phyloP scores from a whole-genome alignment of 2,888 invertebrate genomes.

The Cabera pusaria region DNA sequence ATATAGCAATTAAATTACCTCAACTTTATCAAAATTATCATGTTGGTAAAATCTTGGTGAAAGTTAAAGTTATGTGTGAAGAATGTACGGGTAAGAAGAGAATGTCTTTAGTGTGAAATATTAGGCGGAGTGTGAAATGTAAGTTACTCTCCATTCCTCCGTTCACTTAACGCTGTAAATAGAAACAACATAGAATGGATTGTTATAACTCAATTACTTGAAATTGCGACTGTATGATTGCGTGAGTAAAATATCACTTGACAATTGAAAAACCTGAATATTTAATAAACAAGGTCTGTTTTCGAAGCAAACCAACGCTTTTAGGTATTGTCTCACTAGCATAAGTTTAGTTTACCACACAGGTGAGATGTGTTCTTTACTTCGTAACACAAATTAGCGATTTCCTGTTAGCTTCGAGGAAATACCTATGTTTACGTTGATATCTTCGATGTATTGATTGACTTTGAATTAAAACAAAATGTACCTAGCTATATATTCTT shows the following conservation, averaged over 20 bases:
- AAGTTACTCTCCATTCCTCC: slow-evolving; percentile 15
- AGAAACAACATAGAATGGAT: slow-evolving; percentile 2
- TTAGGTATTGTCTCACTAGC: too few relatives aligned
- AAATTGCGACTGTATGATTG: too few relatives aligned
- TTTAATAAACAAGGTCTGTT: too few relatives aligned
- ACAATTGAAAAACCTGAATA: too few relatives aligned
- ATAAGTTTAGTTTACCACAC: background rate
- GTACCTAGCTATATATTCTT: too few relatives aligned
- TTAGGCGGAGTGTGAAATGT: slow-evolving; percentile 20
- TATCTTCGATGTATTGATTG: too few relatives aligned
- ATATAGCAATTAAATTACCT: slow-evolving; percentile 25
- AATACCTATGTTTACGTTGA: too few relatives aligned
- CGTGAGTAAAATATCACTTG: too few relatives aligned
- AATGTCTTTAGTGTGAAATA: slow-evolving; percentile 23
- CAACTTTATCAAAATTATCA: slow-evolving; percentile 28
- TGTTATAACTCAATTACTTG: too few relatives aligned
- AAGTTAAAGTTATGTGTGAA: slow-evolving; percentile 34
- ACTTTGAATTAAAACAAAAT: too few relatives aligned
- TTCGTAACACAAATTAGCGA: too few relatives aligned
- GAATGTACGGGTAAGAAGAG: slow-evolving; percentile 30
- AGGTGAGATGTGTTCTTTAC: background rate
- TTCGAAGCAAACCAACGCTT: too few relatives aligned
- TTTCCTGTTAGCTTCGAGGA: background rate
- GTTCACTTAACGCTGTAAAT: slow-evolving; percentile 12
- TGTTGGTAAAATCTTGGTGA: slow-evolving; percentile 30